Conservation (phyloP, 2,888 invertebrate species). For the Drosophila yooni region DNA sequence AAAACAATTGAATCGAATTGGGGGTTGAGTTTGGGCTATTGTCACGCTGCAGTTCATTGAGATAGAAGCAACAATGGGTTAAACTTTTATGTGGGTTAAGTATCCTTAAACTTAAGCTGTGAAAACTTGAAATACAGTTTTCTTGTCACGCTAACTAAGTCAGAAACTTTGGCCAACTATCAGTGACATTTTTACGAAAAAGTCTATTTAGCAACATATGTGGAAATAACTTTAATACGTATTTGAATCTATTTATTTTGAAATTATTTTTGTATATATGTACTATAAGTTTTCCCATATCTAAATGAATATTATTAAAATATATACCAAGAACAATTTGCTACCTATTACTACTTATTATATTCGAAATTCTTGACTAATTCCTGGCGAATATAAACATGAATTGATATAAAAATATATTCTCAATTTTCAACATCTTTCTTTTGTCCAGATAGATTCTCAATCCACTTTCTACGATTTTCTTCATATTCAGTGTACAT, state of each 20-base stretch:
- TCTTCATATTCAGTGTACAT: not conserved
- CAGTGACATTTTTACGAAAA: not conserved
- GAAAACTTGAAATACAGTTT: not conserved
- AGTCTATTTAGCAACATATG: not conserved
- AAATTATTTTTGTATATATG: no score
- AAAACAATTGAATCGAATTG: constrained; percentile 48
- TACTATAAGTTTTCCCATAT: not conserved
- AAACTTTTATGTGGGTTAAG: constrained; percentile 43
- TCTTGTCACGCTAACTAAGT: constrained; percentile 1
- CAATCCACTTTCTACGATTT: not conserved
- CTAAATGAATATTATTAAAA: not conserved
- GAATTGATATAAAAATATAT: not conserved
- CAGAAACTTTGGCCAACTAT: constrained; percentile 8
- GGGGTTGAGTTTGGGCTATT: not conserved
- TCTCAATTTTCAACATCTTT: not conserved
- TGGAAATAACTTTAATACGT: not conserved
- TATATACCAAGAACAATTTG: not conserved
- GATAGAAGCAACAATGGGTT: constrained; percentile 42
- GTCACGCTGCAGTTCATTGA: constrained; percentile 36
- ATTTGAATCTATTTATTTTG: no score
- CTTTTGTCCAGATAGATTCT: not conserved
- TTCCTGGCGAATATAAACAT: not conserved
- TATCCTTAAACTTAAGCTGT: constrained; percentile 10
- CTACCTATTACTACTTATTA: not conserved
- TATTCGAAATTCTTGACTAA: not conserved